A percentile compares a stretch with the other conserved stretches of the same genome.
phyloP scores from a whole-genome alignment of 2,113 vertebrate genomes.

The Podiceps cristatus region DNA sequence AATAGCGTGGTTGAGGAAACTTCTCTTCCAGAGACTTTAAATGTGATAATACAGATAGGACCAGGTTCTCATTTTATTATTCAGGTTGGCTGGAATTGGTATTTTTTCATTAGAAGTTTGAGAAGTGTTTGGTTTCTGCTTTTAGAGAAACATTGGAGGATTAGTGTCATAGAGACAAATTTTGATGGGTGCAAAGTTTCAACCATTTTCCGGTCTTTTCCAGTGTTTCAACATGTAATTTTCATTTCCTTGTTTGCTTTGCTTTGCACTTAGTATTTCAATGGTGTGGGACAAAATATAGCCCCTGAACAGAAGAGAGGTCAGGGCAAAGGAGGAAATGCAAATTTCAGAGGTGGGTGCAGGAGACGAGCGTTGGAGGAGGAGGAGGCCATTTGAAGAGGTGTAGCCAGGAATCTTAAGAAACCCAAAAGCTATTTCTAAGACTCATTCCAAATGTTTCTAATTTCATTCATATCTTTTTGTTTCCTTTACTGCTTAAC shows the following conservation, averaged over 20 bases:
- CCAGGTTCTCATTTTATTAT: constrained; percentile 64
- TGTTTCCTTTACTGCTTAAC: constrained; percentile 78
- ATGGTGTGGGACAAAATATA: not conserved
- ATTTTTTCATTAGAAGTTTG: constrained; percentile 68
- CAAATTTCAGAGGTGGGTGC: not conserved
- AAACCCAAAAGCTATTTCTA: constrained; percentile 69
- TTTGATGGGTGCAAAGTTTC: constrained; percentile 41
- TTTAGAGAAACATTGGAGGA: constrained; percentile 38
- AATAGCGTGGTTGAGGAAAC: constrained; percentile 51
- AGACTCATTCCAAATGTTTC: constrained; percentile 66
- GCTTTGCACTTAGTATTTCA: not conserved
- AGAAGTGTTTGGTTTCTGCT: constrained; percentile 71
- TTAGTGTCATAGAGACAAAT: constrained; percentile 46
- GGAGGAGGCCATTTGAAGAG: constrained; percentile 5
- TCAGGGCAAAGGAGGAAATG: constrained; percentile 10
- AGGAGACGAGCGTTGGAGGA: not conserved
- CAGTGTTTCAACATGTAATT: constrained; percentile 6
- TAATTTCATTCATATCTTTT: constrained; percentile 80
- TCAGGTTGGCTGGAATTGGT: constrained; percentile 69
- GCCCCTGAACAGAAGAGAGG: not conserved
- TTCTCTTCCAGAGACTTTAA: constrained; percentile 70
- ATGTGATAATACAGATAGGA: constrained; percentile 72
- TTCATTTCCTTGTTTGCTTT: constrained; percentile 52
- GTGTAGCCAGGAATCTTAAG: constrained; percentile 41
- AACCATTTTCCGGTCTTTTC: constrained; percentile 23